Evolutionary conservation across 2,888 invertebrate genomes (phyloP).

Genomic region (Brenthis hecate): DNA sequence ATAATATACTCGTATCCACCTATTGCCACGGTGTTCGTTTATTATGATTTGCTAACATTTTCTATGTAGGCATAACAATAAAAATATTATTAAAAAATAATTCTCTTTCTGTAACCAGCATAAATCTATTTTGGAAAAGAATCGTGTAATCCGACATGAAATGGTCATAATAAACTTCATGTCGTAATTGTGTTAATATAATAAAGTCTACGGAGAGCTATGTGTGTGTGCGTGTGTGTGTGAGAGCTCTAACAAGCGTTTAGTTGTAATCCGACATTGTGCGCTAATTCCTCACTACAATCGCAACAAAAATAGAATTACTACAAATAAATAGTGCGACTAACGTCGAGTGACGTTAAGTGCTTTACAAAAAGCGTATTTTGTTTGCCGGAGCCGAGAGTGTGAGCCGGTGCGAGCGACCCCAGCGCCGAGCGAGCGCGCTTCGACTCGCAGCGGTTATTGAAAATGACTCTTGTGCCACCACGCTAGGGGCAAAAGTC

Average conservation of each 20-base stretch:
- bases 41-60: no score
- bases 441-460: slow-evolving; percentile 16
- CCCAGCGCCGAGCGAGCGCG: slow-evolving; percentile 29
- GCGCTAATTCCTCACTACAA: slow-evolving; percentile 46
- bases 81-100: no score
- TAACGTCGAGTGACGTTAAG: slow-evolving; percentile 68
- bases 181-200: slow-evolving; percentile 20
- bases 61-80: no score
- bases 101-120: no score
- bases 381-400: slow-evolving; percentile 47
- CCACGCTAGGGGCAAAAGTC: slow-evolving; percentile 35
- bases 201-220: neutral
- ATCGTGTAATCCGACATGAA: slow-evolving; percentile 6
- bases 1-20: no score
- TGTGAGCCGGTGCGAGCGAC: slow-evolving; percentile 36
- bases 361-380: slow-evolving; percentile 63
- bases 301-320: slow-evolving; percentile 71
- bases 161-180: slow-evolving; percentile 15
- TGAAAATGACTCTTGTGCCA: slow-evolving; percentile 36
- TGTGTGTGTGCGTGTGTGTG: neutral
- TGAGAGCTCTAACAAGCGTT: slow-evolving; percentile 27
- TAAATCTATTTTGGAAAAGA: neutral
- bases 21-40: no score
- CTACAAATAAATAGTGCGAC: slow-evolving; percentile 69
- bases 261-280: slow-evolving; percentile 46